A percentile compares a stretch with the other conserved stretches of the same genome.
These are phyloP conservation scores for Eufriesea mexicana DNA, from an alignment of 1,140 invertebrate species.

Conservation along the genomic window DNA sequence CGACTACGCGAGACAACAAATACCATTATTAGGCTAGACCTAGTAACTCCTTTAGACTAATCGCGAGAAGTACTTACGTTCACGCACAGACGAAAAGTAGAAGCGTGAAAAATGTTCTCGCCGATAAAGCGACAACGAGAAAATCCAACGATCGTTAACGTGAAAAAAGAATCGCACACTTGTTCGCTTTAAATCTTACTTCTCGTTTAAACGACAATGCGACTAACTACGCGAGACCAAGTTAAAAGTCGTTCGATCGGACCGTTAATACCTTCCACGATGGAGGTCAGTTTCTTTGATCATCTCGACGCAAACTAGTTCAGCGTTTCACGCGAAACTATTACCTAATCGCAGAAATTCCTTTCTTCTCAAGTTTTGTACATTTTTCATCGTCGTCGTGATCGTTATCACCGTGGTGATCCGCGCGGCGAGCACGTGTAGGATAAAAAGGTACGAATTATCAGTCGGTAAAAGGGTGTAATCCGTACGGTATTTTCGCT, in stretches of 20 bases:
- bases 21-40: background rate
- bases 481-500: conserved; percentile 1
- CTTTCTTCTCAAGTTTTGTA: conserved; percentile 11
- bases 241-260: background rate
- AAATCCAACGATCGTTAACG: background rate
- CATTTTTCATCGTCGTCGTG: background rate
- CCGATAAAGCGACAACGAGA: background rate
- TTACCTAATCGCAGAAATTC: conserved; percentile 35
- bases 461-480: background rate
- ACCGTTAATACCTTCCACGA: background rate
- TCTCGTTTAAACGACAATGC: background rate
- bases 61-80: background rate
- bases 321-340: conserved; percentile 24
- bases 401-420: background rate
- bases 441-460: background rate
- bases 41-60: background rate
- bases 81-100: conserved; percentile 14
- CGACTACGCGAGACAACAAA: background rate
- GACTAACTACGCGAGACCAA: background rate
- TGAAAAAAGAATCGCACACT: background rate
- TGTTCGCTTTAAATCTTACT: background rate
- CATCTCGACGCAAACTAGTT: conserved; percentile 12
- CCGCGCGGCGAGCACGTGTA: background rate
- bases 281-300: conserved; percentile 1
- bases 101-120: background rate